Base-by-base conservation (phyloP, 2,888 invertebrate species). In the Xanthia togata region DNA sequence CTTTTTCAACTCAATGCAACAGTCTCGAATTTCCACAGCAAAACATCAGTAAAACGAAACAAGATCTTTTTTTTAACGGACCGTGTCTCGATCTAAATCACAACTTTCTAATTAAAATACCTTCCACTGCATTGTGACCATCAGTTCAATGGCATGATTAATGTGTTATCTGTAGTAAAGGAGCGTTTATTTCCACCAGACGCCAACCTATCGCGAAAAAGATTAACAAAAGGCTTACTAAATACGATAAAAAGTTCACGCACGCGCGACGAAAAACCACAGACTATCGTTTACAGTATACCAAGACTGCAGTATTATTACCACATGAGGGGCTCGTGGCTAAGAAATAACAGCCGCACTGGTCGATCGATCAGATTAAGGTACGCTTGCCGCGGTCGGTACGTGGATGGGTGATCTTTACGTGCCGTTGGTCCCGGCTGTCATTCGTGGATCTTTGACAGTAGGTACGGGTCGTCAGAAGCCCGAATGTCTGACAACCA, bases 61-160 rank as follows among this genome's bases (percentile, higher is more conserved):
- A 31, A 73, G 55, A 70, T 70, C 11, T 70, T 38, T 35, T 44
- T 65, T 77, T 70, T 68, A 53, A 55, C 64, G 14, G 17, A 63
- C 72, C 70, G 70, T 73, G 60, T 59, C 78, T 83, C 47, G 76
- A 77, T 84, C 53, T 60, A 31, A 79, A 84, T 81, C 83, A n/a
- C 64, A 64, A 74, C 87, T 87, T 87, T 87, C 87, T 83, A 88
- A 87, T 83, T 84, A 86, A 81, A 83, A 81, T 80, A 62, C 75
- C 64, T 70, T 79, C 68, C 73, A 63, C 68, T 70, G 64, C 78
- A 78, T 87, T 81, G 81, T 86, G 80, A 78, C 57, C 72, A 79
- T 76, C 73, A 83, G 88, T 88, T 87, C 88, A 88, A 78, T 88
- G 86, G 80, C 87, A 85, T 81, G 73, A 82, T 82, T 79, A 81